Evolutionary conservation across 1,140 invertebrate genomes (phyloP).

Genomic region (Achatina immaculata): DNA sequence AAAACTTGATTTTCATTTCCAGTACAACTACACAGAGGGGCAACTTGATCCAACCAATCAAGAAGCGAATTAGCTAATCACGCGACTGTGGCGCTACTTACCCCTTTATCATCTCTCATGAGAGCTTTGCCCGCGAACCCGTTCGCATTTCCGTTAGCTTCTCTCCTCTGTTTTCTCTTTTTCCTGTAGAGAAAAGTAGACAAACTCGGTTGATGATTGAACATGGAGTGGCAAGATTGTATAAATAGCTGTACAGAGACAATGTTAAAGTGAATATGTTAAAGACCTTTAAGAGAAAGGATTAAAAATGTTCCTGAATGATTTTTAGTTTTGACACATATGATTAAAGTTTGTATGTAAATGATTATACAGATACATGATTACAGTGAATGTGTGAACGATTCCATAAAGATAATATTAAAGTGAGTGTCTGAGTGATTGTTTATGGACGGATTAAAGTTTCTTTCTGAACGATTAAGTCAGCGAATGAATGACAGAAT

Average conservation of each 20-base stretch:
- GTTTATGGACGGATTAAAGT: too few relatives aligned
- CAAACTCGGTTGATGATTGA: neutral
- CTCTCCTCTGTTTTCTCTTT: slow-evolving; percentile 5
- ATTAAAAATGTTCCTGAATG: neutral
- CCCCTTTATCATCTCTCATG: slow-evolving; percentile 3
- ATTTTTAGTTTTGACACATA: neutral
- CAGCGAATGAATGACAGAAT: too few relatives aligned
- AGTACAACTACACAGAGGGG: too few relatives aligned
- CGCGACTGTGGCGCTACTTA: too few relatives aligned
- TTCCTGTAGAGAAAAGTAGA: slow-evolving; percentile 14
- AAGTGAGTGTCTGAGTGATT: too few relatives aligned
- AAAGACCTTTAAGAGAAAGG: neutral
- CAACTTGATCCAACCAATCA: too few relatives aligned
- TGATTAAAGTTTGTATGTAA: neutral
- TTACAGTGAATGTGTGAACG: too few relatives aligned
- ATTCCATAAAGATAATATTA: too few relatives aligned
- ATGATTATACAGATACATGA: neutral
- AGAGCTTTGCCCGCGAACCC: slow-evolving; percentile 10
- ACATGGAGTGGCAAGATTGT: neutral
- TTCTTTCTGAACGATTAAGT: too few relatives aligned
- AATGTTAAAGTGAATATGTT: too few relatives aligned
- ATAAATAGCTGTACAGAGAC: neutral
- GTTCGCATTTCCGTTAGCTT: slow-evolving; percentile 11
- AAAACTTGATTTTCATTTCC: too few relatives aligned
- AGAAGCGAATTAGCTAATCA: too few relatives aligned